A percentile compares a stretch with the other conserved stretches of the same genome.
These are phyloP conservation scores for Telmatherina bonti DNA, from an alignment of 2,797 vertebrate species.

Conservation along the genomic window DNA sequence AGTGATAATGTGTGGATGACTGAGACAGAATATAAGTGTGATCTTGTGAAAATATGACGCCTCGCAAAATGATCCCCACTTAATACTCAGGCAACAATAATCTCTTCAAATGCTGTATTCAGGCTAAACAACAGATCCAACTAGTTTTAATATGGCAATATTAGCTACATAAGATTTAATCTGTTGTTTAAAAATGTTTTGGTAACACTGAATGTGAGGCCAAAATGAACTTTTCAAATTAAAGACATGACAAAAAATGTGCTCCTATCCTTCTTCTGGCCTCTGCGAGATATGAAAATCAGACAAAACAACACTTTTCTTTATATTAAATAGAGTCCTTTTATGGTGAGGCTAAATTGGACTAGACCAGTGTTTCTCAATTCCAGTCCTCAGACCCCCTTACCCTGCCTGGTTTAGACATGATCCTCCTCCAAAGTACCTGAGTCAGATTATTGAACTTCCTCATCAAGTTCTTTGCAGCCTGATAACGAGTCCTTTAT, in stretches of 20 bases:
- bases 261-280: neutral
- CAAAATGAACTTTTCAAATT: neutral
- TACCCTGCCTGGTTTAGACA: no score
- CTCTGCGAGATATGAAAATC: neutral
- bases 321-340: neutral
- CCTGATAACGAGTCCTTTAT: no score
- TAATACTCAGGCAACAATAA: conserved; percentile 4
- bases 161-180: neutral
- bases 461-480: no score
- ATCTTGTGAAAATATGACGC: neutral
- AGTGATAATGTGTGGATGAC: conserved; percentile 24
- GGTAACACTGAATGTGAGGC: neutral
- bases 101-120: neutral
- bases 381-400: no score
- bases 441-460: no score
- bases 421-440: no score
- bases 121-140: neutral
- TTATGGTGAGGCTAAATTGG: neutral
- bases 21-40: neutral
- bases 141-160: neutral
- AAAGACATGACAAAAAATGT: neutral
- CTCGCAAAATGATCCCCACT: neutral
- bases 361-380: no score
- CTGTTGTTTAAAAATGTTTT: no score
- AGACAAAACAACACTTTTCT: neutral